Evolutionary conservation across 2,888 invertebrate species (phyloP), one percentile per base, ranked within the genome.

Genomic region (Troglohyphantes excavatus): DNA sequence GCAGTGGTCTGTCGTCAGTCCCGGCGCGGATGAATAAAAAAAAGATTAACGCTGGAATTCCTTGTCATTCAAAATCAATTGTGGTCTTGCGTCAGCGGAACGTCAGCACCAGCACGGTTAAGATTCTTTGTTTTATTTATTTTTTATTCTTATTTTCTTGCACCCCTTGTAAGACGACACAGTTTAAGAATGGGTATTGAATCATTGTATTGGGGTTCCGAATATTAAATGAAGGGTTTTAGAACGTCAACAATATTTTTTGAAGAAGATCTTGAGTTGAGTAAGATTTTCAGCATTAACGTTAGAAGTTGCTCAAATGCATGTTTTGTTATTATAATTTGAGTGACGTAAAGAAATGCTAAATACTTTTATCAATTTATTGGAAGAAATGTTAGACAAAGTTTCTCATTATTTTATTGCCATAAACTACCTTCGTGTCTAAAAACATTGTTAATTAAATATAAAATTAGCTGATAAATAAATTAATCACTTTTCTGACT

Each of bases 21-120:
- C 82, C 68, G 27, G 29, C 53, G 53, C 17, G n/a, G 53, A 83
- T 43, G 61, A 11, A 72, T 72, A 70, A 9, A 70, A n/a, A 79
- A 61, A 53, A 78, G 78, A 61, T 63, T 67, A 86, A n/a, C 26
- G 68, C 33, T 61, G 75, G 70, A 88, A 88, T 88, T 88, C 88
- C 88, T 43, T 88, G 88, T 88, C 88, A 88, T 88, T 88, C 88
- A 82, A 88, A 88, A 88, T 88, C 88, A 88, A 88, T 88, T 88
- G 82, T 82, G 76, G 82, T 88, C 76, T 81, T 82, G 70, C 75
- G 61, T 68, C 39, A 33, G 72, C 21, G 65, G 27, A 59, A 33
- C 19, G 86, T 72, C 72, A 79, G 46, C 43, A 67, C 67, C 39
- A 39, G 26, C 29, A 53, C n/a, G 53, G 63, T n/a, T 23, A 17